Evolutionary conservation across 1,140 invertebrate genomes (phyloP), one percentile per base, ranked within the genome.

Genomic region (Neuroterus valhalla): DNA sequence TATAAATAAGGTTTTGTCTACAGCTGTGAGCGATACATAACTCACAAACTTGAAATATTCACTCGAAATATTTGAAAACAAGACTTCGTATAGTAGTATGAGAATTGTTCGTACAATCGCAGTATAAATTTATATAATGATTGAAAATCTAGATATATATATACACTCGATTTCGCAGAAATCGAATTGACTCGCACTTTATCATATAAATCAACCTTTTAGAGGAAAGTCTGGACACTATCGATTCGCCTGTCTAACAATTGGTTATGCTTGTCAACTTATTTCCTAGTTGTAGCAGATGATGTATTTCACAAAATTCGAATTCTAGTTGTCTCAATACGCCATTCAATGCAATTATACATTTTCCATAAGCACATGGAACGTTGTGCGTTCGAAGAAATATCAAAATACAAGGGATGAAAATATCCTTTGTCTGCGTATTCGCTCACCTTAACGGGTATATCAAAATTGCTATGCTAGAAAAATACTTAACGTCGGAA

Each of bases 301-400:
- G 31, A 31, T 14, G 31, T 3, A n/a, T 62, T 62, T 26, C 48
- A 62, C 26, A 62, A 62, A n/a, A n/a, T 62, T 15, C 15, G 14
- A 31, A 15, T 62, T 31, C 21, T 62, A 62, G 5, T 62, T 15
- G n/a, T 62, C 12, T 62, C 21, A 31, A 62, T 26, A 62, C 14
- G 55, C 19, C 12, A 26, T 55, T 55, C 52, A 23, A 31, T 38
- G 23, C 15, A 62, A 62, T 31, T 62, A 15, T n/a, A n/a, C 14
- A 62, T 1, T 31, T 43, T 31, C 72, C 52, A 71, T 70, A 23
- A 73, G 62, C 75, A 71, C 75, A 74, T 48, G n/a, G 55, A 77
- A 68, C 19, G 21, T 81, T 79, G 71, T 79, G 71, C 75, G 71
- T 68, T 74, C 81, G 17, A 62, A 23, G 8, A 23, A 70, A 76